Conservation (phyloP, 2,797 vertebrate species). For the Pseudochirops corinnae region DNA sequence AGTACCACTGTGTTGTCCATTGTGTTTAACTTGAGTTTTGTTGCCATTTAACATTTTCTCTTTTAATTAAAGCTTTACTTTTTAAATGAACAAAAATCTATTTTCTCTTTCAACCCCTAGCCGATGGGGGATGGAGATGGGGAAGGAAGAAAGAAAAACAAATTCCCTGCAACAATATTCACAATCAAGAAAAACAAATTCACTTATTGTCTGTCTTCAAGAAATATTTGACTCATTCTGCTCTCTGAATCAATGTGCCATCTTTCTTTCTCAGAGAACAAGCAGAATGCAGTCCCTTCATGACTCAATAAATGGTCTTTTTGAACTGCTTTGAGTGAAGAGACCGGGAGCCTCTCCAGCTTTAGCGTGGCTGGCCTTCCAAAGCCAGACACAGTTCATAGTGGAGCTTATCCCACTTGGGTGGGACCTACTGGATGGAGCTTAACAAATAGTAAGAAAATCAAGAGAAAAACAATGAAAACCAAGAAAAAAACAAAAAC, state of each 20-base stretch:
- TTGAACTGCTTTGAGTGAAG: background rate
- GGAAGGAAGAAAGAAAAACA: background rate
- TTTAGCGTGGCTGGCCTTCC: background rate
- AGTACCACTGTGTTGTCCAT: background rate
- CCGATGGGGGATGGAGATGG: background rate
- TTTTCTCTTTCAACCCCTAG: background rate
- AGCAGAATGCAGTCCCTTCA: background rate
- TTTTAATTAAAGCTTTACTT: background rate
- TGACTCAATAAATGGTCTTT: background rate
- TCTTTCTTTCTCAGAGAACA: background rate
- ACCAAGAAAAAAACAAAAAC: background rate
- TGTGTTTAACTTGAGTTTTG: background rate
- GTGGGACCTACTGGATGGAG: background rate
- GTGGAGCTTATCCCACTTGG: background rate
- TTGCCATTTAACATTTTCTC: background rate
- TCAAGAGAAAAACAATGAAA: background rate
- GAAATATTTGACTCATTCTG: background rate
- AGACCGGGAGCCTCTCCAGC: background rate
- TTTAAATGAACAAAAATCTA: background rate
- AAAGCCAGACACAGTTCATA: background rate
- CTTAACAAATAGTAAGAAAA: background rate
- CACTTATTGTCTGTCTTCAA: background rate
- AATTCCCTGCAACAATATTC: background rate
- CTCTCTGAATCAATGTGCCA: background rate
- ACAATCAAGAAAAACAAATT: background rate